Base-by-base conservation (phyloP, 2,797 vertebrate genomes). In the Schizopygopsis malacanthus region DNA sequence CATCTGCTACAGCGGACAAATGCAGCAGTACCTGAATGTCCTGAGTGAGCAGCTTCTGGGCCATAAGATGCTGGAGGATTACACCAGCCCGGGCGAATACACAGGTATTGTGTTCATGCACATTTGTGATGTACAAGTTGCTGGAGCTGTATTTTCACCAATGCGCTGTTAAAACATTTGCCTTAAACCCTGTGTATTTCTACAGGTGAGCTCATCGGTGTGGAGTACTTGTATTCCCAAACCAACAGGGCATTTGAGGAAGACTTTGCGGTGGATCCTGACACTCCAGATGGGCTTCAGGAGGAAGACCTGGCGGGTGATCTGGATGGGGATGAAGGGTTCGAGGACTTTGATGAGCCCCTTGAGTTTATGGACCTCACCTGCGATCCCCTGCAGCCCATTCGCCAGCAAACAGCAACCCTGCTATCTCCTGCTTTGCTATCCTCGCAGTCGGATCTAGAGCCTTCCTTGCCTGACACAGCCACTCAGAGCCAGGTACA, bases 61-160 rank as follows among this genome's bases (percentile, higher is more conserved):
- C 9, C 13, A 2, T 43, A 73, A 41, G n/a, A 22, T 79, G 83
- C 37, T 76, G 1, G 76, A 85, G 7, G 33, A 61, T 7, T 85
- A 47, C 61, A 85, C 69, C 39, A 45, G 41, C 39, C 77, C 79
- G 2, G 59, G 79, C 4, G 59, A 81, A 71, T 86, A 86, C 56
- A 76, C n/a, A n/a, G n/a, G n/a, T n/a, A n/a, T n/a, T n/a, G n/a
- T n/a, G n/a, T n/a, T n/a, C n/a, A n/a, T n/a, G 16, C n/a, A 50
- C n/a, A 18, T 52, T 52, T 52, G 25, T 25, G 6, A 33, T 18
- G 9, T 33, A 61, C 10, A 11, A 11, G 10, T 10, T 25, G 56
- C 28, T 28, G 28, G 10, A 28, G 61, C 12, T 65, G 43, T 65
- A 28, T 13, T 65, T 63, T 63, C 61, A 65, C 61, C 12, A 5